Evolutionary conservation across 2,888 invertebrate species (phyloP).

Genomic region (Hylaea fasciaria): DNA sequence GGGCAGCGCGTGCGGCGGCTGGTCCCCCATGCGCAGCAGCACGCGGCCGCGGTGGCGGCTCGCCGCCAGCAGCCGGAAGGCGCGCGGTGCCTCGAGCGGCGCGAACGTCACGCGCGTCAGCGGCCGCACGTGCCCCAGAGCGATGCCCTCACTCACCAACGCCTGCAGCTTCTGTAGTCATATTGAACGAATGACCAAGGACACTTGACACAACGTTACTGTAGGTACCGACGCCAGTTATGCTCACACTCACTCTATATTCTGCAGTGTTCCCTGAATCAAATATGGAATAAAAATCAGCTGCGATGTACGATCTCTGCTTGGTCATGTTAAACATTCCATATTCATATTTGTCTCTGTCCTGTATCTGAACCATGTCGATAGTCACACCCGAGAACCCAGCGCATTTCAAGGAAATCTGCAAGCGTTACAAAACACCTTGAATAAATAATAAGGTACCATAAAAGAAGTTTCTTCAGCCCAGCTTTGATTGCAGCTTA

Average conservation of each 20-base stretch:
- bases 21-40: conserved; percentile 50
- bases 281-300: conserved; percentile 49
- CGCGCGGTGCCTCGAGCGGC: conserved; percentile 53
- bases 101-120: conserved; percentile 57
- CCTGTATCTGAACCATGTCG: conserved; percentile 51
- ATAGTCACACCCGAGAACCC: conserved; percentile 45
- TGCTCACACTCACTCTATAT: conserved; percentile 47
- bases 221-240: too few relatives aligned
- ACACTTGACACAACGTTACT: too few relatives aligned
- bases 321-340: conserved; percentile 50
- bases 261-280: conserved; percentile 37
- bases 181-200: too few relatives aligned
- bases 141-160: conserved; percentile 62
- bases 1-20: conserved; percentile 31
- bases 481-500: too few relatives aligned
- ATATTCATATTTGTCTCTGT: conserved; percentile 50
- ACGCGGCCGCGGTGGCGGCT: conserved; percentile 65
- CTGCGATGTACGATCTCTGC: conserved; percentile 44
- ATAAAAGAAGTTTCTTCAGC: too few relatives aligned
- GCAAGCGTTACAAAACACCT: neutral
- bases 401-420: conserved; percentile 47
- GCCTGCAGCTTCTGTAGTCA: conserved; percentile 55
- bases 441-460: too few relatives aligned
- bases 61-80: conserved; percentile 58
- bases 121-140: conserved; percentile 61